Evolutionary conservation across 2,888 invertebrate species (phyloP), one percentile per base, ranked within the genome.

Genomic region (Synanthedon vespiformis): DNA sequence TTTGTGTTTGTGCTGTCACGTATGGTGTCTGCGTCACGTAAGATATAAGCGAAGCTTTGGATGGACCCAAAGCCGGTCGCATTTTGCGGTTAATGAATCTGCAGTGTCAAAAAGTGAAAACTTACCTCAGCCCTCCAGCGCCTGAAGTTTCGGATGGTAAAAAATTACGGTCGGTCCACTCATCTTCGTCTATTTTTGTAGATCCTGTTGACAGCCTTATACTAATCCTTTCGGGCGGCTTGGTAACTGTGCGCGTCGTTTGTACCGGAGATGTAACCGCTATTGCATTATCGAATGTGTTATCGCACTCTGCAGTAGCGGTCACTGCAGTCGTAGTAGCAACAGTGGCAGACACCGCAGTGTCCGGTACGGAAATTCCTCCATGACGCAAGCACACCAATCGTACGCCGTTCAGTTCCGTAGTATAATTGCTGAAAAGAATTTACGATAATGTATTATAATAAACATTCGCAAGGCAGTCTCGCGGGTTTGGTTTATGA

Each of bases 151-250:
- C 94, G 3, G 94, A 93, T 1, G 94, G 94, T 48, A 95, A 92
- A 76, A 96, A 96, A 86, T 98, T 98, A 61, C 95, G 90, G 64
- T 96, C 96, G 0, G 96, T 97, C 95, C 97, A 97, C 74, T 97
- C 97, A 70, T 97, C 97, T 74, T 98, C 97, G 70, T 96, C 96
- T 79, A 96, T 95, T 78, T 95, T 95, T 0, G 77, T 57, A 0
- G 82, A 82, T 1, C 76, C 79, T 11, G 74, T 64, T 4, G 22
- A 22, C 1, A 22, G 58, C 83, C 84, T 0, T 80, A 81, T 2
- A 56, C 78, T 80, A 68, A 86, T 85, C 0, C 86, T 62, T 55
- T 86, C 85, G 0, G 84, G 83, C 1, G 81, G 80, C 1, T 71
- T 59, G 2, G 68, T 53, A 1, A 58, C 53, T 12, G 52, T 54